Percentiles rank a stretch among this genome's conserved stretches.
These are phyloP conservation scores for Chloroceryle aenea DNA, from an alignment of 2,113 vertebrate species.

Conservation along the genomic window DNA sequence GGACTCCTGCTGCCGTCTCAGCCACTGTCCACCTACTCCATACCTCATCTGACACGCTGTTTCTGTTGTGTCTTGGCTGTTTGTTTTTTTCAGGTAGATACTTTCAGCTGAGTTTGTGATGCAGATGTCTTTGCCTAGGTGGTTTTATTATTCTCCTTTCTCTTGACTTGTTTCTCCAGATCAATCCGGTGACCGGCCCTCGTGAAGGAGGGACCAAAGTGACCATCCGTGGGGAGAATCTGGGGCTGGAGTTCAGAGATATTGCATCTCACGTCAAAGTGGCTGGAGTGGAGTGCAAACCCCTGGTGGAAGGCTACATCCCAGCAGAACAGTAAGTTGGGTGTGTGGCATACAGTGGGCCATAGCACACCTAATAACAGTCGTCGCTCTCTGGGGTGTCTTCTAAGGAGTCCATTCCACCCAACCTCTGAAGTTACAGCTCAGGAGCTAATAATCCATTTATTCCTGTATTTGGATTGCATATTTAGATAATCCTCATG, in stretches of 20 bases:
- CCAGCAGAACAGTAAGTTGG: slow-evolving; percentile 96
- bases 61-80: not conserved
- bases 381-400: not conserved
- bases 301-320: slow-evolving; percentile 92
- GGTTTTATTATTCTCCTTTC: not conserved
- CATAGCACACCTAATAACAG: not conserved
- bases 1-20: not conserved
- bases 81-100: not conserved
- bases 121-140: not conserved
- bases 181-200: slow-evolving; percentile 90
- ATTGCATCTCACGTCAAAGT: slow-evolving; percentile 92
- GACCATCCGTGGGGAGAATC: slow-evolving; percentile 95
- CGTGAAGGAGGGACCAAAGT: slow-evolving; percentile 95
- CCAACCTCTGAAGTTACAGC: rapidly evolving
- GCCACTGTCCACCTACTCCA: not conserved
- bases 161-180: slow-evolving; percentile 73
- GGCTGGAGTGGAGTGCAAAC: slow-evolving; percentile 92
- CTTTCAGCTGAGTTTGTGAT: not conserved
- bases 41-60: not conserved
- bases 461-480: not conserved
- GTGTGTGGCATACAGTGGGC: not conserved
- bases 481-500: not conserved
- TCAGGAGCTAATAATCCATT: not conserved
- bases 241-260: slow-evolving; percentile 93
- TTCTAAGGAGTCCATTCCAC: not conserved